These are phyloP conservation scores for Furcula furcula DNA, from an alignment of 2,888 invertebrate species.

Conservation along the genomic window DNA sequence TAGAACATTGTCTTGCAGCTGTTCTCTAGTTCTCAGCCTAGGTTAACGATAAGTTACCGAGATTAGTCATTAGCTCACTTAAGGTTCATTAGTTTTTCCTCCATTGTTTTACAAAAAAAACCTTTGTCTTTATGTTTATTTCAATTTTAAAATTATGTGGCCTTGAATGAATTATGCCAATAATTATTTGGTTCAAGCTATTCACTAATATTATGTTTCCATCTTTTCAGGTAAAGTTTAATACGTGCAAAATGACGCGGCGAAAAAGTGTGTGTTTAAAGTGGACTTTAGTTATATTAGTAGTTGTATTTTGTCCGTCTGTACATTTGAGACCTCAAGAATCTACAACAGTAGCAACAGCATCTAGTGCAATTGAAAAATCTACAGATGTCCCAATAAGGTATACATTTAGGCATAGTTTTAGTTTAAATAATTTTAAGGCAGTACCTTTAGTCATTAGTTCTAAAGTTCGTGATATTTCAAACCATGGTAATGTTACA, in stretches of 20 bases:
- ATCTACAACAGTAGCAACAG: conserved; percentile 24
- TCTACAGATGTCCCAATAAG: conserved; percentile 58
- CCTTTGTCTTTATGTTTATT: too few species aligned
- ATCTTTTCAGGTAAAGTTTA: conserved; percentile 64
- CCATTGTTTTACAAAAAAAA: too few species aligned
- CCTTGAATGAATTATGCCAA: too few species aligned
- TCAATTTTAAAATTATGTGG: too few species aligned
- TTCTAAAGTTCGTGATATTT: conserved; percentile 11
- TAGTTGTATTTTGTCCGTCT: conserved; percentile 57
- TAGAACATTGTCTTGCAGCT: conserved; percentile 26
- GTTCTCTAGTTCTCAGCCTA: conserved; percentile 15
- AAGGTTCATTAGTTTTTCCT: too few species aligned
- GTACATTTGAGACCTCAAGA: conserved; percentile 68
- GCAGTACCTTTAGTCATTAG: conserved; percentile 40
- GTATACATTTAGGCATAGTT: conserved; percentile 58
- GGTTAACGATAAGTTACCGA: conserved; percentile 39
- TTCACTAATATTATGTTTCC: conserved; percentile 29
- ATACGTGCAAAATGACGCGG: conserved; percentile 58
- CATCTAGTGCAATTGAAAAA: conserved; percentile 44
- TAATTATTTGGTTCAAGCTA: too few species aligned
- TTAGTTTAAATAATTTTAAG: conserved; percentile 32
- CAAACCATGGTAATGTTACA: conserved; percentile 5
- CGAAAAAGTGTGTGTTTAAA: conserved; percentile 66
- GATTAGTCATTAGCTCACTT: conserved; percentile 21
- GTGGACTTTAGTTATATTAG: conserved; percentile 72